phyloP scores from a whole-genome alignment of 2,888 invertebrate species.

The Dione juno region DNA sequence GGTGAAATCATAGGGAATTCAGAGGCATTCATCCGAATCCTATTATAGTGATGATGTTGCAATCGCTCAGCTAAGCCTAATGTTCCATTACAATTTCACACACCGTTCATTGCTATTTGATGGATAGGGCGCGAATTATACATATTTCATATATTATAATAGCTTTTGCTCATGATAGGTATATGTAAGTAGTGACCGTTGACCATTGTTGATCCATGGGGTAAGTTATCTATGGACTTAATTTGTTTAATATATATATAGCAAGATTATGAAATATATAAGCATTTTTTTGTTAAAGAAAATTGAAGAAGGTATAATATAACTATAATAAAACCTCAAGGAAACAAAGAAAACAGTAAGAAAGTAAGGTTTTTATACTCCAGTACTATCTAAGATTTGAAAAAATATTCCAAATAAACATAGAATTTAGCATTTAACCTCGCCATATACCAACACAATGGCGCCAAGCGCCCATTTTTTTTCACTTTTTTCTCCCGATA shows the following conservation, averaged over 20 bases:
- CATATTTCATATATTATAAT: slow-evolving; percentile 26
- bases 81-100: slow-evolving; percentile 44
- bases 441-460: slow-evolving; percentile 42
- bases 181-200: not conserved
- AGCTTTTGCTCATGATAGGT: not conserved
- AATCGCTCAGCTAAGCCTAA: slow-evolving; percentile 40
- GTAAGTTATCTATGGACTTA: too few species aligned
- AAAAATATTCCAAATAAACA: slow-evolving; percentile 19
- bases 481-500: slow-evolving; percentile 39
- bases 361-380: too few species aligned
- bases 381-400: not conserved
- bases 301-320: too few species aligned
- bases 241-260: too few species aligned
- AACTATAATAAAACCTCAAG: too few species aligned
- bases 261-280: too few species aligned
- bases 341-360: too few species aligned
- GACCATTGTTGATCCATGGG: not conserved
- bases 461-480: slow-evolving; percentile 40
- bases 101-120: slow-evolving; percentile 43
- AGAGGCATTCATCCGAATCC: slow-evolving; percentile 38
- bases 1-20: slow-evolving; percentile 30
- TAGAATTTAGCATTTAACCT: slow-evolving; percentile 42
- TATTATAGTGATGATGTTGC: slow-evolving; percentile 44
- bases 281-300: too few species aligned
- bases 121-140: slow-evolving; percentile 17